Base-by-base conservation (phyloP, 2,888 invertebrate species). In the Napeogenes sylphis region DNA sequence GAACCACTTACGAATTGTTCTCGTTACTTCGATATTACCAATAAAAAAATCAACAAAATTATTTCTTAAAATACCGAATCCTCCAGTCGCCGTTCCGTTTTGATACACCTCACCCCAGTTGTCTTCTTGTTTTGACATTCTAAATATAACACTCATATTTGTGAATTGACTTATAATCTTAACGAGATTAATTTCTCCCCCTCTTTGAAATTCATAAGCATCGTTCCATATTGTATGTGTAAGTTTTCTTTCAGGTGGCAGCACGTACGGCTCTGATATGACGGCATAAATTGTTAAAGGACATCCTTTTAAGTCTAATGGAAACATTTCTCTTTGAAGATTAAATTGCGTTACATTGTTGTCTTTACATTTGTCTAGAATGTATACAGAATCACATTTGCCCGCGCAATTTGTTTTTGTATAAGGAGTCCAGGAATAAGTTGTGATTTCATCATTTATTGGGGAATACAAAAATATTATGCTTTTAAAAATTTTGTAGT, bases 1-100 rank as follows among this genome's bases (percentile, higher is more conserved):
- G 56, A 91, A 91, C 85, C 87, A 89, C 68, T 83, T 87, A 10
- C 91, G 75, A 6, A 88, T 80, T 13, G 77, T 79, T 69, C 78
- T 85, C 2, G 90, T 88, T 0, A 90, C 89, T 79, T 91, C 90
- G 61, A 91, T 83, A 68, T 90, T 90, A 5, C 91, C 91, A 51
- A 91, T 85, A 10, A 91, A 78, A 10, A 91, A 70, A 69, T 90
- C 89, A 1, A 76, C 81, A 4, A 80, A 74, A 65, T 85, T 84
- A 57, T 84, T 82, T 72, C 76, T 80, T 32, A 91, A 70, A 14
- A 81, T 68, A 12, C 65, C 74, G 63, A 77, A 91, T 2, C 87
- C 84, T 35, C 90, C 91, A 3, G 85, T 83, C 10, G 89, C 84
- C 3, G 79, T 76, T 10, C 91, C 90, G 62, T 89, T 82, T 56